Evolutionary conservation across 2,797 vertebrate genomes (phyloP).

Genomic region (Cyclura pinguis): DNA sequence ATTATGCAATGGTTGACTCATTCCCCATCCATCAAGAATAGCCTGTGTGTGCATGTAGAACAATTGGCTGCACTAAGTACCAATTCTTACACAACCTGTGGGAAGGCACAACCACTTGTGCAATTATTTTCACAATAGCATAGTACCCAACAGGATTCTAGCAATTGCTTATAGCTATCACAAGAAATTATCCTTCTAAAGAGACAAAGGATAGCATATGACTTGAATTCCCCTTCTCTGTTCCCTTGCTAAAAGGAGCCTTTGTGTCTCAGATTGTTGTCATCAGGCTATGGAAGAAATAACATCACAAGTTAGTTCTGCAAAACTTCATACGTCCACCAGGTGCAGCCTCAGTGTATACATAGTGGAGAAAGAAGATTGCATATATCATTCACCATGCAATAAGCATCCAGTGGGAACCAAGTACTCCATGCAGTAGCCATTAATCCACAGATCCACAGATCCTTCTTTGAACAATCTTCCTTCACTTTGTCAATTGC

Average conservation of each 20-base stretch:
- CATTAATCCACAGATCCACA: background rate
- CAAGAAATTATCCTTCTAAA: background rate
- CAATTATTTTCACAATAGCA: too few species aligned
- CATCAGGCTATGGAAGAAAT: background rate
- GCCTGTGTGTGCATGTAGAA: too few species aligned
- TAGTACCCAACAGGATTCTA: too few species aligned
- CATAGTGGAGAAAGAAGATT: background rate
- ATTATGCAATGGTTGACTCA: too few species aligned
- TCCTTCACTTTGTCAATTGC: background rate
- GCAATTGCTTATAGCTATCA: background rate
- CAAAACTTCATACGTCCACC: background rate
- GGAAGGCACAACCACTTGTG: too few species aligned
- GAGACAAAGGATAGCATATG: background rate
- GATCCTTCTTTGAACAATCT: too few species aligned
- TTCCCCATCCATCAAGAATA: too few species aligned
- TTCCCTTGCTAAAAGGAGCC: too few species aligned
- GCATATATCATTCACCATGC: background rate
- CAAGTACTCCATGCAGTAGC: background rate
- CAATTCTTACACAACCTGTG: too few species aligned
- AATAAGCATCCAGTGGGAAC: background rate
- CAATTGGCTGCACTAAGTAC: too few species aligned
- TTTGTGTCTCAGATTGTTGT: background rate
- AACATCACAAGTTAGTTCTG: background rate
- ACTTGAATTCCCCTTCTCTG: background rate
- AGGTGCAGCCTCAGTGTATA: background rate